phyloP scores from a whole-genome alignment of 2,113 vertebrate species.

The Gorsachius goisagi region DNA sequence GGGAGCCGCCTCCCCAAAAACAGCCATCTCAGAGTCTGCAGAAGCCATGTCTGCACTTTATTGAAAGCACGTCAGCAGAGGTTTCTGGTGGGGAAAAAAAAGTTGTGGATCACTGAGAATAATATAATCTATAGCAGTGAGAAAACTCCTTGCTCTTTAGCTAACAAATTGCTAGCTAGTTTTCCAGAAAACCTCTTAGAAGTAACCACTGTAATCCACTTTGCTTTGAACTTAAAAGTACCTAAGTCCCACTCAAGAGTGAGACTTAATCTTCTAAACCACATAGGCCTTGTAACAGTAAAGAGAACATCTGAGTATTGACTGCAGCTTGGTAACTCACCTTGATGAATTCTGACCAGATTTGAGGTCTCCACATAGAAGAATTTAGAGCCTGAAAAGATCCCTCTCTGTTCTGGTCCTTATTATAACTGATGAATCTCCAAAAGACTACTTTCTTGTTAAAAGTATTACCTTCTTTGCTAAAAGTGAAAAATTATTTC shows the following conservation, averaged over 20 bases:
- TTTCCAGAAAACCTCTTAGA: not conserved
- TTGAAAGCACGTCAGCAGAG: not conserved
- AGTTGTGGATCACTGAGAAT: not conserved
- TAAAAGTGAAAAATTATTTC: not conserved
- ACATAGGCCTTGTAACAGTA: not conserved
- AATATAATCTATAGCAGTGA: not conserved
- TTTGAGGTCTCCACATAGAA: not conserved
- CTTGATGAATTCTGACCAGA: not conserved
- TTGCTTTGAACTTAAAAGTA: not conserved
- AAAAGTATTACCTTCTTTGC: not conserved
- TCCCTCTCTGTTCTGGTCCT: not conserved
- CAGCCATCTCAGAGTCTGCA: conserved; percentile 74
- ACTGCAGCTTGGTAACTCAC: not conserved
- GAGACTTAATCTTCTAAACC: not conserved
- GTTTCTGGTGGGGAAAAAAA: not conserved
- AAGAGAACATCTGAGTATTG: not conserved
- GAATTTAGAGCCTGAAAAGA: not conserved
- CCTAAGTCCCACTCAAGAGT: not conserved
- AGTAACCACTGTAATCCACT: not conserved
- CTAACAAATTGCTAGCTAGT: not conserved
- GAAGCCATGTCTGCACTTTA: conserved; percentile 75
- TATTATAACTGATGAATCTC: not conserved
- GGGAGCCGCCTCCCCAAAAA: conserved; percentile 74
- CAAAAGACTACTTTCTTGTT: not conserved
- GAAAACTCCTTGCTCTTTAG: not conserved